These are phyloP conservation scores for Eudorcas thomsonii DNA, from an alignment of 2,113 vertebrate species.

Conservation along the genomic window DNA sequence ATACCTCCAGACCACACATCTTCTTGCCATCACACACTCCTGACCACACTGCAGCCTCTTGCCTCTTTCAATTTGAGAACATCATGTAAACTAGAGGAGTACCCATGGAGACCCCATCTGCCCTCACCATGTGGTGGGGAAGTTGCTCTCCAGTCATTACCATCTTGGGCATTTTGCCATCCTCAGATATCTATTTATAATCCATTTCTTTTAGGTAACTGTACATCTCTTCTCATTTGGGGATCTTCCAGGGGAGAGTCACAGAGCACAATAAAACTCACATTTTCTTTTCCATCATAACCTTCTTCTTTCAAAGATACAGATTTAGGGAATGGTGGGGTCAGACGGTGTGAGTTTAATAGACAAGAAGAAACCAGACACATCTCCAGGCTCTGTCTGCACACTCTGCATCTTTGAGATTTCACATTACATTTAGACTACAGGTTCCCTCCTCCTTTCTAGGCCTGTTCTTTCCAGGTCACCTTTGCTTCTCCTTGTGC, in stretches of 20 bases:
- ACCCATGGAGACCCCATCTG: background rate
- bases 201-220: background rate
- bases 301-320: background rate
- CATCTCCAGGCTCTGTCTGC: background rate
- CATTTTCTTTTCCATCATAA: background rate
- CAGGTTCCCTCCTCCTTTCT: background rate
- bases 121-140: no score
- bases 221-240: background rate
- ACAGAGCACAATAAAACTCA: background rate
- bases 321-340: background rate
- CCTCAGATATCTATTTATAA: background rate
- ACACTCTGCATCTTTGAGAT: background rate
- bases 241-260: background rate
- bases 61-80: background rate
- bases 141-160: background rate
- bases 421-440: background rate
- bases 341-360: accelerated
- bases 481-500: background rate
- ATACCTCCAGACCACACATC: background rate
- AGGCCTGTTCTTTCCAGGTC: background rate
- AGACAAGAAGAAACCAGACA: background rate
- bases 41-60: background rate
- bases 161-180: background rate
- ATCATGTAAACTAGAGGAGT: background rate
- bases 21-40: background rate